Base-by-base conservation (phyloP, 2,797 vertebrate species). In the Chelon auratus region DNA sequence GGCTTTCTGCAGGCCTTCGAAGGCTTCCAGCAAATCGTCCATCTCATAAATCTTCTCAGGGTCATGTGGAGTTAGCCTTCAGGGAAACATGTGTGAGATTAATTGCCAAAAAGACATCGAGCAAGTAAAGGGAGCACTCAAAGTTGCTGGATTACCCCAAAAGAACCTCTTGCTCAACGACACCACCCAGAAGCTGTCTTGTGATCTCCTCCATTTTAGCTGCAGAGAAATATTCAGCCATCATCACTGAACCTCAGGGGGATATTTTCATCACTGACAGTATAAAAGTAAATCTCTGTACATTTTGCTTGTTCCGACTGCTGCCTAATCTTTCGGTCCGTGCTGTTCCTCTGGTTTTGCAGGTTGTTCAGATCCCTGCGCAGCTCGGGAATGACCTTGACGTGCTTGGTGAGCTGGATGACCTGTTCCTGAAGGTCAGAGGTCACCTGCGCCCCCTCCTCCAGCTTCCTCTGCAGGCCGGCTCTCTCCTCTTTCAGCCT, bases 1-100 rank as follows among this genome's bases (percentile, higher is more conserved):
- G 14, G 97, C 97, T 92, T 97, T 96, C 78, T 97, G 97, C 33
- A 99, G 90, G 15, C 94, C 93, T 68, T 97, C 96, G 0, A 97
- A 97, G 48, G 94, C 94, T 90, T 92, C 93, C 87, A 96, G 94
- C 40, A 97, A 82, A 60, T 98, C 96, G 72, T 95, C 96, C 51
- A 95, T 93, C 69, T 98, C 96, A 82, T 93, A 94, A 72, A 95
- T 88, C 78, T 95, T 93, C 26, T 96, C 95, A 66, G 95, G 75
- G 67, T 95, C 93, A 69, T 97, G 94, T 3, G 87, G 55, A 37
- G 92, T 93, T 26, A 98, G 88, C 81, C 98, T 99, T 78, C 36
- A 73, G 26, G 56, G 37, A 79, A 78, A 85, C 24, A 73, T 13
- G 17, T 36, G n/a, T 57, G 9, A 82, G 48, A 50, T 61, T 13